Evolutionary conservation across 2,888 invertebrate genomes (phyloP).

Genomic region (Syrphus vitripennis): DNA sequence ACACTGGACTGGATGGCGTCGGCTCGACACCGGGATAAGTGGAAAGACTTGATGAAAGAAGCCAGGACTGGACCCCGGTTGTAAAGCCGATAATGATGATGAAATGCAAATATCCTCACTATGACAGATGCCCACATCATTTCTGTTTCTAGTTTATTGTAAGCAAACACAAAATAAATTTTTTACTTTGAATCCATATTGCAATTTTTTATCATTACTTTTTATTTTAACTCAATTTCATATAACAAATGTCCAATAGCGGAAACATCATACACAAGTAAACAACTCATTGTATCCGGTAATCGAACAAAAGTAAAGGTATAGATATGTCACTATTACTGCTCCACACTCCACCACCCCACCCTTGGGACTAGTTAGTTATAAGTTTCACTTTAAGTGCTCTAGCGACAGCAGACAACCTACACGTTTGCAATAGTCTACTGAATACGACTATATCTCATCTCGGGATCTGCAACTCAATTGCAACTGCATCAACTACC

Average conservation of each 20-base stretch:
- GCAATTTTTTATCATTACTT: neutral
- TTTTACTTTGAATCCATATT: neutral
- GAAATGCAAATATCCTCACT: neutral
- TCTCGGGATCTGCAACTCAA: slow-evolving; percentile 70
- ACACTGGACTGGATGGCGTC: no score
- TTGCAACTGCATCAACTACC: slow-evolving; percentile 69
- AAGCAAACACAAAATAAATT: neutral
- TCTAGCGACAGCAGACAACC: slow-evolving; percentile 39
- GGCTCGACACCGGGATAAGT: no score
- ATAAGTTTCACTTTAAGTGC: slow-evolving; percentile 43
- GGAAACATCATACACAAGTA: slow-evolving; percentile 42
- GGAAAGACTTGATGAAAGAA: no score
- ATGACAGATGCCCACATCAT: neutral
- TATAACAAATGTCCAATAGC: slow-evolving; percentile 49
- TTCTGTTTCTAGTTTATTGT: neutral
- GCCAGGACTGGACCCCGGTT: no score
- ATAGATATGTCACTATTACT: slow-evolving; percentile 43
- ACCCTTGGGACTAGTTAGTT: neutral
- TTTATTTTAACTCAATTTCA: neutral
- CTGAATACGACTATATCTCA: slow-evolving; percentile 62
- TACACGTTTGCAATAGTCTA: slow-evolving; percentile 32
- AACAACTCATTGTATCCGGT: slow-evolving; percentile 52
- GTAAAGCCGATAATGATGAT: no score
- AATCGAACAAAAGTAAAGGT: slow-evolving; percentile 56
- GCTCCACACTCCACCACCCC: neutral